Base-by-base conservation (phyloP, 2,113 vertebrate species). In the Myxocyprinus asiaticus region DNA sequence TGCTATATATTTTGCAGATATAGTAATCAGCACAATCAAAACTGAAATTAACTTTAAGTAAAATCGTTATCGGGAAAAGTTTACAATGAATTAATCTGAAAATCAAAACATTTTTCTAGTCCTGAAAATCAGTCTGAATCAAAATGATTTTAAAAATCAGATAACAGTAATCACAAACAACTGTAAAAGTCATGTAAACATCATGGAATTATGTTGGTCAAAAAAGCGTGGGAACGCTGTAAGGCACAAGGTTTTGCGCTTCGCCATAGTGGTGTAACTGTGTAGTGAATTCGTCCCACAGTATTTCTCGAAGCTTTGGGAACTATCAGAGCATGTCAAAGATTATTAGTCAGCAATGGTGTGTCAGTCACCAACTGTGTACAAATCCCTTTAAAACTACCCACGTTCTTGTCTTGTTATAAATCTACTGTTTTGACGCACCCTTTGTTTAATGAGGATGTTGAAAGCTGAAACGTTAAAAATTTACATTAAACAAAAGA, bases 361-460 rank as follows among this genome's bases (percentile, higher is more conserved):
- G 5, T 71, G 48, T 56, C 33, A 71, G 33, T 71, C 51, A 44
- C 43, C 51, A n/a, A 33, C 33, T n/a, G 14, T 0, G 22, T 33
- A 33, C 22, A 33, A 33, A 33, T 33, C 22, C 22, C 22, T 33
- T 33, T 33, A 33, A 22, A 69, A 63, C 56, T 51, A 47, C 56
- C 47, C 9, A 12, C 17, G 22, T 59, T 59, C 42, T 45, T 17
- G 45, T 59, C 53, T 55, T 55, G 4, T 67, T 33, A 17, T 67
- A 5, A 15, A 42, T 58, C 63, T 66, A 65, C 43, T 45, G 12
- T 43, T 67, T 45, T 43, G 51, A 68, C 6, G 2, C 17, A 55
- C 45, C 51, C 51, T 6, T 66, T 72, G 67, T 61, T 74, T 42
- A 80, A 61, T 50, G 15, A 78, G 17, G 58, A 69, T 65, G 53